Evolutionary conservation across 2,888 invertebrate genomes (phyloP), one percentile per base, ranked within the genome.

Genomic region (Papilio elwesi): DNA sequence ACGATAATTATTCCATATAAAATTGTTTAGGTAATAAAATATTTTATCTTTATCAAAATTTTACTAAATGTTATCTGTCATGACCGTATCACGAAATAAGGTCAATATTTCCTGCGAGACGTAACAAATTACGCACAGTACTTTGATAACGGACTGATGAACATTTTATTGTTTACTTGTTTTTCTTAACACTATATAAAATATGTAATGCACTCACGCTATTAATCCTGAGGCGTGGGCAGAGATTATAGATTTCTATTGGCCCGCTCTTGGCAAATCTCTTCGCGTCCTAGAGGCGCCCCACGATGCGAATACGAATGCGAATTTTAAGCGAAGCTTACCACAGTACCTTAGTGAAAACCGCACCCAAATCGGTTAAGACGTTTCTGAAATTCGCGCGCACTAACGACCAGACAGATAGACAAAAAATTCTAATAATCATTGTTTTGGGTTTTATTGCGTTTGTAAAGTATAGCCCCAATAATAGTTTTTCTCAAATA

Each of bases 61-160:
- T 26, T 55, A 69, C 38, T 10, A n/a, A 26, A 36, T 55, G 53
- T 65, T 55, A 70, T 65, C 65, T 59, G 71, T 59, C 71, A 66
- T 52, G 62, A 52, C 51, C 16, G 57, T 57, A 43, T 57, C 71
- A 49, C 10, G 38, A 57, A 71, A 71, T 71, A 71, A 66, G 66
- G 66, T 66, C 66, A 71, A 49, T 16, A 49, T 66, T 57, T 71
- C 57, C 69, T 52, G 43, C 70, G 48, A 62, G 59, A 70, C 70
- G 53, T 65, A 53, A 64, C 53, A 57, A 55, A 70, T 70, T 48
- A 63, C 63, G 52, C 70, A 52, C 15, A 53, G 26, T 15, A 15
- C 10, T 62, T 15, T 43, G 59, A 62, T 62, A 62, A 62, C 2
- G n/a, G 38, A 38, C 36, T 43, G 43, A 62, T 43, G 59, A 15